A percentile compares a stretch with the other conserved stretches of the same genome.
phyloP scores from a whole-genome alignment of 2,113 vertebrate genomes.

The Brachyhypopomus occidentalis region DNA sequence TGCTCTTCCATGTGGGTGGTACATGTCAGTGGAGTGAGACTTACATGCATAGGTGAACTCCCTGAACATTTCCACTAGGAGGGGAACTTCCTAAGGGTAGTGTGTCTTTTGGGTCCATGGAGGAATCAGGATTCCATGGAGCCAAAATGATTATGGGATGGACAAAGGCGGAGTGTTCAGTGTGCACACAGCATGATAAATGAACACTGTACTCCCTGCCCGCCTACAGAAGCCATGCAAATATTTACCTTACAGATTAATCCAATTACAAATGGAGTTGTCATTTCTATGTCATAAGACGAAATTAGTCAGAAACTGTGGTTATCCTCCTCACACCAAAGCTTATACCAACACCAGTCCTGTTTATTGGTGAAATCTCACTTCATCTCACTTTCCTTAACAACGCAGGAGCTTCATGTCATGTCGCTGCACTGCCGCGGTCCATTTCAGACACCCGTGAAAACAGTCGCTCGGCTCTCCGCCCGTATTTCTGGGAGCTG shows the following conservation, averaged over 20 bases:
- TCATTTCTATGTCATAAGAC: conserved; percentile 12
- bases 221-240: conserved; percentile 33
- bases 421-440: neutral
- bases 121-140: conserved; percentile 33
- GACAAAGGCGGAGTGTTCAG: conserved; percentile 4
- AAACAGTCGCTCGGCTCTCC: conserved; percentile 48
- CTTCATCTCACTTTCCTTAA: conserved; percentile 62
- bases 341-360: neutral
- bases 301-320: conserved; percentile 22
- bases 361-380: conserved; percentile 61
- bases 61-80: conserved; percentile 28
- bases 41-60: conserved; percentile 44
- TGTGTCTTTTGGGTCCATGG: conserved; percentile 38
- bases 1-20: conserved; percentile 48
- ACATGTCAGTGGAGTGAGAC: conserved; percentile 40
- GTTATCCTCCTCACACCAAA: conserved; percentile 1
- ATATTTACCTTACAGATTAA: conserved; percentile 36
- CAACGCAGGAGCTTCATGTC: conserved; percentile 5
- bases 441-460: conserved; percentile 58
- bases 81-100: conserved; percentile 24
- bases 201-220: conserved; percentile 25
- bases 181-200: conserved; percentile 35
- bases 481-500: conserved; percentile 46
- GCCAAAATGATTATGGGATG: conserved; percentile 34
- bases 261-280: conserved; percentile 22